Evolutionary conservation across 2,113 vertebrate genomes (phyloP), one percentile per base, ranked within the genome.

Genomic region (Callipepla squamata): DNA sequence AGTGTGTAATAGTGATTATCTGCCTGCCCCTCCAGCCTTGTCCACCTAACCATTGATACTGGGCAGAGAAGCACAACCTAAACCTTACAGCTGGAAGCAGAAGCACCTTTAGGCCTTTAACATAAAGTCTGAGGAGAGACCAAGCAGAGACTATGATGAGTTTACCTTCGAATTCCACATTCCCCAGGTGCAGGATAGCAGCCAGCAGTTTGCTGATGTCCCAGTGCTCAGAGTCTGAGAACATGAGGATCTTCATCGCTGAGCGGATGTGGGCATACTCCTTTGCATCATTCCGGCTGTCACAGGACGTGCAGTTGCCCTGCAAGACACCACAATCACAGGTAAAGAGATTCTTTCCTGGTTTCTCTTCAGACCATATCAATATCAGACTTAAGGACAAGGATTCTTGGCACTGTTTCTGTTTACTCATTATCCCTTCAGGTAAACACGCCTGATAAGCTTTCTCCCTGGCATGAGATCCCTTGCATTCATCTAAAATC

Each of bases 171-270:
- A 99, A 99, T 28, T 97, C 90, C 48, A 99, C 88, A 2, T 99
- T 99, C 9, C 99, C 99, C 45, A 99, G 86, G 94, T 99, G 99
- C 57, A 99, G 98, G 55, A 99, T 98, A 1, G 98, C 98, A 28
- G 99, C 99, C 69, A 99, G 97, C 58, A 99, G 96, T 92, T 98
- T 99, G 91, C 93, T 98, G 96, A 99, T 98, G 89, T 99, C 98
- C 98, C 98, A 99, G 73, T 98, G 97, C 83, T 99, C 99, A 0
- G 98, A 98, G 68, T 99, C 99, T 1, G 98, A 98, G 97, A 99
- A 99, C 82, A 97, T 98, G 73, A 99, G 98, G 96, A 99, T 98
- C 97, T 99, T 99, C 98, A 99, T 98, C 16, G 99, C 99, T 0
- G 99, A 99, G 55, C 98, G 97, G 86, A 99, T 98, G 57, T 99